These are phyloP conservation scores for Drosophila bocqueti DNA, from an alignment of 1,140 invertebrate species.

Conservation along the genomic window DNA sequence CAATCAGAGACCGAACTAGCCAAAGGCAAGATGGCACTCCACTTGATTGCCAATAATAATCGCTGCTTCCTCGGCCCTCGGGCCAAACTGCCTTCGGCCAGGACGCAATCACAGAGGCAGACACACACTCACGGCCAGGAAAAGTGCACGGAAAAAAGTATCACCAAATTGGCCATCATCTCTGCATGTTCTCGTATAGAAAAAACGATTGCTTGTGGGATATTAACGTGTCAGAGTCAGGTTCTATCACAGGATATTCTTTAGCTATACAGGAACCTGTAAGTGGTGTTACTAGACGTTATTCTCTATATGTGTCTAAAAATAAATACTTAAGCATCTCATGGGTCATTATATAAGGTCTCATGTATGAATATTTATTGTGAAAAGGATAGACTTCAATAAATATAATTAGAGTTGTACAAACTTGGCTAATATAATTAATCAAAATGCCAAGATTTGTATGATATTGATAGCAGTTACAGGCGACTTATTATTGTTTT, in stretches of 20 bases:
- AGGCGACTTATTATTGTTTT: neutral
- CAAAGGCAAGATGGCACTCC: slow-evolving; percentile 63
- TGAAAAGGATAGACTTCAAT: no score
- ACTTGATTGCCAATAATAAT: slow-evolving; percentile 80
- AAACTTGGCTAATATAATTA: neutral
- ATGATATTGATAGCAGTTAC: neutral
- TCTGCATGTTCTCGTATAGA: neutral
- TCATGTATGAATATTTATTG: no score
- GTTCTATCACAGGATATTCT: neutral
- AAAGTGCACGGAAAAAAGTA: slow-evolving; percentile 10
- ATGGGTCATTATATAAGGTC: no score
- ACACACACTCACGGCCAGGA: neutral
- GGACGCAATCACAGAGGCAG: slow-evolving; percentile 36
- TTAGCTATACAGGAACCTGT: neutral
- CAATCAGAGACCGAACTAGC: slow-evolving; percentile 67
- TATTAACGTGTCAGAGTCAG: neutral
- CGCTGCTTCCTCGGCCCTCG: slow-evolving; percentile 33
- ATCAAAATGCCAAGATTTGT: neutral
- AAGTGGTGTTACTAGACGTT: neutral
- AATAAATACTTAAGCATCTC: no score
- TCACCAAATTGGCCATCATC: slow-evolving; percentile 4
- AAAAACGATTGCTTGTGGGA: neutral
- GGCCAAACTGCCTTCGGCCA: slow-evolving; percentile 49
- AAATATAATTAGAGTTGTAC: neutral
- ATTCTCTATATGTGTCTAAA: neutral